Evolutionary conservation across 1,140 invertebrate genomes (phyloP), one percentile per base, ranked within the genome.

Genomic region (Psilanteris sp.): DNA sequence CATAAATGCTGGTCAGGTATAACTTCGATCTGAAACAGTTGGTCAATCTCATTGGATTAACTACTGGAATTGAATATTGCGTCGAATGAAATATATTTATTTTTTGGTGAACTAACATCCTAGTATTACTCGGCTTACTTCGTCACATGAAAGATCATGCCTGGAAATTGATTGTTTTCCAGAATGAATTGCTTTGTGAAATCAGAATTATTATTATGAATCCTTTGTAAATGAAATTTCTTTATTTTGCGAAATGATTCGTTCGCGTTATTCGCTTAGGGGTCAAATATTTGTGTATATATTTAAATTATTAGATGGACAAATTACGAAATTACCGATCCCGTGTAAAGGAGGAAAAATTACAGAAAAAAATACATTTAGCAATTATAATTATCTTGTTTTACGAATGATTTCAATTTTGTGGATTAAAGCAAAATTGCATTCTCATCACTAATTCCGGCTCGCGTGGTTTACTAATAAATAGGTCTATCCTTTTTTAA

Each of bases 11-110:
- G 54, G 74, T 77, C 67, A 77, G 67, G 74, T 67, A 66, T 67
- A 61, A 43, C 54, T 39, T 18, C 44, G 48, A 50, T 71, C 59
- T 62, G 61, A 67, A 77, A 77, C 74, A 77, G 61, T 77, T 72
- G 74, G 66, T 77, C 74, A 59, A 71, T 77, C 74, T 77, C 61
- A 71, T 72, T 70, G 74, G 74, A 77, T 77, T 77, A 72, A 71
- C 66, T 59, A 55, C 31, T 43, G 67, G 54, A 77, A 77, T 67
- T 67, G 74, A 77, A 77, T 77, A 77, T 71, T 59, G 61, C 59
- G 31, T 36, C 16, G 67, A 55, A 71, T 71, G 66, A 71, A 77
- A 71, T 77, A 77, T 77, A 67, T 77, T n/a, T n/a, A n/a, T 61
- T 77, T 67, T 71, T 59, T 39, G 16, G 31, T 46, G 18, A 48